Base-by-base conservation (phyloP, 2,113 vertebrate genomes). In the Pachycephala philippinensis region DNA sequence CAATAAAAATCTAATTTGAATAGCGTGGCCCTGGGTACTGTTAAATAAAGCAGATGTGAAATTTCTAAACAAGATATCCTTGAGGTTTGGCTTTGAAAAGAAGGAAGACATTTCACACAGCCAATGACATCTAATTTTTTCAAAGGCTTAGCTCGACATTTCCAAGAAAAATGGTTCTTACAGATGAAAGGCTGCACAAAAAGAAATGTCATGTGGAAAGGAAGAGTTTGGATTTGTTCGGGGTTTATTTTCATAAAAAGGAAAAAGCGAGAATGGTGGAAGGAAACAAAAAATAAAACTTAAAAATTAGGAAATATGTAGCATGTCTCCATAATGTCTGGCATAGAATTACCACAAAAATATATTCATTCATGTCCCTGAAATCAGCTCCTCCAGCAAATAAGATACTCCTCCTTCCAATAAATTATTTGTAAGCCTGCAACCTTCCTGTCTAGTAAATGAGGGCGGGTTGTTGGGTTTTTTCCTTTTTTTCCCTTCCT, bases 111-210 rank as follows among this genome's bases (percentile, higher is more conserved):
- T 87, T 95, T 95, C 76, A 90, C 69, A 75, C 28, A 84, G 75
- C 31, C 68, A 90, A 31, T 75, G 92, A 90, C 83, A 87, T 74
- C 50, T 86, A 33, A 63, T 84, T 93, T 95, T 96, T 95, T 94
- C 95, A 96, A 96, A 95, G 90, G 72, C 84, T 95, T 90, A 89
- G 83, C 69, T 92, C 2, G 7, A 94, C 64, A 45, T 84, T 93
- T 97, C 93, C 90, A 94, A 96, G 93, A 93, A 93, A 96, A 95
- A 87, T 20, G 24, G n/a, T 42, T 84, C 44, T 93, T 84, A 84
- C 86, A 94, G 93, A 95, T 95, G 76, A 96, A 95, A 97, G 95
- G 44, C 72, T 93, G 69, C 76, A 76, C 65, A 78, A 90, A 75
- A 93, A 84, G 60, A 92, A 87, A 79, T 95, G 83, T 87, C 95